Evolutionary conservation across 2,797 vertebrate species (phyloP), one percentile per base, ranked within the genome.

Genomic region (Ficedula albicollis): DNA sequence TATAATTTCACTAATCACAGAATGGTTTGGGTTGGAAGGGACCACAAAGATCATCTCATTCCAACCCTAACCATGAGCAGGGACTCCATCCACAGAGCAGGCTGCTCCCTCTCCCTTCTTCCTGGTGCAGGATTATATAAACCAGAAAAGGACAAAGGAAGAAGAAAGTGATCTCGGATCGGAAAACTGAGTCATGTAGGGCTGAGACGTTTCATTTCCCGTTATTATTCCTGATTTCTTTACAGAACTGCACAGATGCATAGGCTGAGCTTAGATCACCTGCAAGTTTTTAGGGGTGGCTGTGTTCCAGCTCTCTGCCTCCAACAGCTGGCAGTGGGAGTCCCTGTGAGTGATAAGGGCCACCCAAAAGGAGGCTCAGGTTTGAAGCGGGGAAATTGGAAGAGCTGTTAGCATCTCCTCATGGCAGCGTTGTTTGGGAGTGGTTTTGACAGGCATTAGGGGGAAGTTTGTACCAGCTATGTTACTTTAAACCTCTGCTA

Each of bases 361-460:
- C 89, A 93, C 87, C 86, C 84, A 72, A 87, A 93, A 95, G 90
- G 73, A 85, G n/a, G 72, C 63, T 80, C 66, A 23, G 6, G 39
- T 85, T 86, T 56, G 87, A 73, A 82, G 48, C 0, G 26, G 29
- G 14, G 76, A 43, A 91, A 93, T 76, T 56, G 67, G 39, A 91
- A 93, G 67, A 67, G 16, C 85, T 69, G 55, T 78, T 85, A 84
- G 67, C 36, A 63, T 93, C 82, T 84, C 63, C 32, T 51, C 55
- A 41, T 66, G 73, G 69, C 36, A 41, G 58, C 66, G 4, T 36
- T 54, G 30, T 54, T 59, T 49, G 59, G 76, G 75, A 93, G 43
- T 39, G 55, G 49, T 63, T 90, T 73, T 69, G 77, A 46, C 2
- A 23, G 49, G 41, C 17, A 11, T 3, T 22, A 52, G 26, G 48